These are phyloP conservation scores for Orientallactaga sibirica DNA, from an alignment of 2,797 vertebrate genomes.

Conservation along the genomic window DNA sequence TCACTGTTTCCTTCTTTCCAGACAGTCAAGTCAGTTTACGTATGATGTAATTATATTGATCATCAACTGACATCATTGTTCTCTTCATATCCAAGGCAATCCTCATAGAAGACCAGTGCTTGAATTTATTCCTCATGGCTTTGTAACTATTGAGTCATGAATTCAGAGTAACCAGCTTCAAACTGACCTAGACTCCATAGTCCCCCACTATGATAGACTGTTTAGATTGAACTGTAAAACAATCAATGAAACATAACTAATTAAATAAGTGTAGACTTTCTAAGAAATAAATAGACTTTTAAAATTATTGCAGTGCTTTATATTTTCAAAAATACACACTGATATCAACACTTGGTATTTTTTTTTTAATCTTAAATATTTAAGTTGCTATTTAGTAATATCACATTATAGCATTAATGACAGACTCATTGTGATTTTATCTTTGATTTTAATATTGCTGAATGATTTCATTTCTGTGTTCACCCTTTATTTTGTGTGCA, in stretches of 20 bases:
- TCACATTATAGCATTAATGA: neutral
- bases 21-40: neutral
- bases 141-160: neutral
- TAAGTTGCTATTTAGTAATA: neutral
- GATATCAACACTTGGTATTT: neutral
- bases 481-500: too few relatives aligned
- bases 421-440: neutral
- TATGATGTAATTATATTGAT: neutral
- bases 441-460: neutral
- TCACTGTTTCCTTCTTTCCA: neutral
- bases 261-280: too few relatives aligned
- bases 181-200: too few relatives aligned
- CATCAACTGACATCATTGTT: neutral
- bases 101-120: neutral
- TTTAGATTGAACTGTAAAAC: too few relatives aligned
- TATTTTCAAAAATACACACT: neutral
- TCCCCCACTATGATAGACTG: too few relatives aligned
- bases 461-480: neutral
- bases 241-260: too few relatives aligned
- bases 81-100: neutral
- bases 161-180: too few relatives aligned
- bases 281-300: neutral
- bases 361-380: conserved; percentile 17
- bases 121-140: neutral
- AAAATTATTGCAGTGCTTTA: neutral